Evolutionary conservation across 2,113 vertebrate species (phyloP).

Genomic region (Pimephales promelas): DNA sequence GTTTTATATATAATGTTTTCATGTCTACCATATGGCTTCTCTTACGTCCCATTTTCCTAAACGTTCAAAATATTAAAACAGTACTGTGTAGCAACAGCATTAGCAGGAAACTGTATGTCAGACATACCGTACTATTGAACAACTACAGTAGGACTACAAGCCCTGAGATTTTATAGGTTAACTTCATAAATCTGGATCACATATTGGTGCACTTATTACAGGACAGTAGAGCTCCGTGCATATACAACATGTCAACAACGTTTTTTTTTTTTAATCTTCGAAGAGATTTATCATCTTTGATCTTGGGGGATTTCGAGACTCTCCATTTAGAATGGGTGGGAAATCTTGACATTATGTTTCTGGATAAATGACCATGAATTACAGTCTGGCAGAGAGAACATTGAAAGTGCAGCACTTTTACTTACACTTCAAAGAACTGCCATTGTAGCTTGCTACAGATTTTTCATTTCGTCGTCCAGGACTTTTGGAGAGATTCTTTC

Average conservation of each 20-base stretch:
- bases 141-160: slow-evolving; percentile 58
- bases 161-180: slow-evolving; percentile 67
- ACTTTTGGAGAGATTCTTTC: slow-evolving; percentile 5
- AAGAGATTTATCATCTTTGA: slow-evolving; percentile 33
- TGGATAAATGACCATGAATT: neutral
- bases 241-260: slow-evolving; percentile 48
- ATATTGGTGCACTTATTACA: slow-evolving; percentile 49
- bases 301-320: neutral
- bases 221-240: slow-evolving; percentile 55
- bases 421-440: neutral
- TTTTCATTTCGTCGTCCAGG: neutral
- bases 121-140: slow-evolving; percentile 49
- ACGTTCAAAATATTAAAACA: slow-evolving; percentile 12
- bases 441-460: slow-evolving; percentile 38
- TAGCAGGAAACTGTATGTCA: slow-evolving; percentile 44
- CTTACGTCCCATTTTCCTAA: slow-evolving; percentile 54
- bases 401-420: neutral
- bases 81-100: neutral
- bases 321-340: neutral
- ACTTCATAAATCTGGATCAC: slow-evolving; percentile 54
- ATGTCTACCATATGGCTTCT: slow-evolving; percentile 62
- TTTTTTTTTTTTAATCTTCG: slow-evolving; percentile 40
- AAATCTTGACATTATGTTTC: neutral
- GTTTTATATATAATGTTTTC: neutral
- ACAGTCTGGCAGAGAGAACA: neutral